A percentile compares a stretch with the other conserved stretches of the same genome.
phyloP scores from a whole-genome alignment of 2,113 vertebrate species.

The Galbula dea region DNA sequence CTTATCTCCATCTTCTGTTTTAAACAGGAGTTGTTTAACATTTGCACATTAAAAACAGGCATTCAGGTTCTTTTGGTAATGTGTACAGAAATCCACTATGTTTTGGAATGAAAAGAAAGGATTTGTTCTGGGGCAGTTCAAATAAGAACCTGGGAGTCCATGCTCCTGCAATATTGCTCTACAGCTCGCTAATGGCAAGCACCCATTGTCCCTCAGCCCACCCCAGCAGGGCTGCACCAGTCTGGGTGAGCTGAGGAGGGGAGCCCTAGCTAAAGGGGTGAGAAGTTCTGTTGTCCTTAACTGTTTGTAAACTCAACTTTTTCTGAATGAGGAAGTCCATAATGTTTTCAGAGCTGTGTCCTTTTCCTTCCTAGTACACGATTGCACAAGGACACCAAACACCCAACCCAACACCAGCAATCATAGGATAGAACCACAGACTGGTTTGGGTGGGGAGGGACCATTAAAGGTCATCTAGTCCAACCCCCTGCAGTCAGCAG shows the following conservation, averaged over 20 bases:
- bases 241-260: too few relatives aligned
- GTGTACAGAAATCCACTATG: background rate
- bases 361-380: background rate
- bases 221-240: too few relatives aligned
- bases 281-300: background rate
- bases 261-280: too few relatives aligned
- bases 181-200: background rate
- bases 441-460: too few relatives aligned
- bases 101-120: background rate
- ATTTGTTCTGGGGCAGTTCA: background rate
- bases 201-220: background rate
- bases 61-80: background rate
- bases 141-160: background rate
- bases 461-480: too few relatives aligned
- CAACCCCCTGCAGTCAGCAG: too few relatives aligned
- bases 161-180: background rate
- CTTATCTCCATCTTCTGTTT: background rate
- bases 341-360: background rate
- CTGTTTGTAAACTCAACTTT: background rate
- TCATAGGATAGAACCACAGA: too few relatives aligned
- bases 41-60: background rate
- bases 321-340: background rate
- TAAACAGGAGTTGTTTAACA: background rate
- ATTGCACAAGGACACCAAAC: background rate
- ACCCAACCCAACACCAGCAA: background rate